These are phyloP conservation scores for Drosophila oshimai DNA, from an alignment of 1,140 invertebrate genomes.

Conservation along the genomic window DNA sequence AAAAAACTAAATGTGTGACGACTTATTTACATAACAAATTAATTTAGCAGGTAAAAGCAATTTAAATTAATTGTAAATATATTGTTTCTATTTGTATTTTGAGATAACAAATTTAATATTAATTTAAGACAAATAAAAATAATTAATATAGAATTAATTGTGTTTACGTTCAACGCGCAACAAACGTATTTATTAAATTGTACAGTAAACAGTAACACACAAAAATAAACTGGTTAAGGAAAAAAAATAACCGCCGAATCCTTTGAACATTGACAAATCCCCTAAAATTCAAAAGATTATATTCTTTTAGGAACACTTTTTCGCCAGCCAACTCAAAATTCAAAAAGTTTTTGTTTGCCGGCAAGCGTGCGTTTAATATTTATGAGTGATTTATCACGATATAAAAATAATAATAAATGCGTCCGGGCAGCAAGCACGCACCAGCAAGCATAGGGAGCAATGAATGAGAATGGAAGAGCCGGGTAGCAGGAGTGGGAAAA, in stretches of 20 bases:
- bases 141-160: no score
- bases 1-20: no score
- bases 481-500: slow-evolving; percentile 3
- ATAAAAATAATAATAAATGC: slow-evolving; percentile 81
- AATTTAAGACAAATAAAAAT: no score
- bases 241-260: not conserved
- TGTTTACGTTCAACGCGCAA: no score
- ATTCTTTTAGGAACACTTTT: slow-evolving; percentile 11
- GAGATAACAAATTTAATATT: no score
- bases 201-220: not conserved
- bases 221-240: not conserved
- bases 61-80: no score
- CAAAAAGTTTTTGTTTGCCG: slow-evolving; percentile 52
- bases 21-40: no score
- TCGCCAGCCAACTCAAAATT: slow-evolving; percentile 50
- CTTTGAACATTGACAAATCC: slow-evolving; percentile 1
- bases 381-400: slow-evolving; percentile 81
- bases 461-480: slow-evolving; percentile 4
- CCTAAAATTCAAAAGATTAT: not conserved
- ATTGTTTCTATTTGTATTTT: no score
- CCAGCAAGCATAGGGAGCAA: slow-evolving; percentile 41
- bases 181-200: no score
- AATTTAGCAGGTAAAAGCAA: no score
- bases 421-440: slow-evolving; percentile 45
- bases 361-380: slow-evolving; percentile 80